Evolutionary conservation across 2,797 vertebrate species (phyloP), one percentile per base, ranked within the genome.

Genomic region (Cynopterus sphinx): DNA sequence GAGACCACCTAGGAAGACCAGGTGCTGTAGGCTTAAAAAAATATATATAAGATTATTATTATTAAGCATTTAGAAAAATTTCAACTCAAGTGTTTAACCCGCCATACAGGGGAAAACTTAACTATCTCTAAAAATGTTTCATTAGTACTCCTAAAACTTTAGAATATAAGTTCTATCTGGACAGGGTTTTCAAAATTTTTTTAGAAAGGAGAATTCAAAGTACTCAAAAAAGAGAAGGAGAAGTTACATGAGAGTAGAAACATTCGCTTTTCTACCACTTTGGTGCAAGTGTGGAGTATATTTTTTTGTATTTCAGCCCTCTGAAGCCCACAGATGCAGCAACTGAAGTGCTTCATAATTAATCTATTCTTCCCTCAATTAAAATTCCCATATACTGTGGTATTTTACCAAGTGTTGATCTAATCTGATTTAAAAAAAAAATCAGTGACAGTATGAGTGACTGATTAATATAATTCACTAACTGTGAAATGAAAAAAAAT

Each of bases 381-480:
- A 89, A 65, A 97, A 86, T 87, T 51, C 79, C 43, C 75, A 10
- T 67, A 33, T 77, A 70, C 21, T 4, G 63, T 75, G 75, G 16
- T 43, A 87, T 92, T 81, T 81, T 36, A 63, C 55, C 61, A 95
- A 77, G 87, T 88, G 75, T 81, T 96, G 85, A 90, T 86, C 63
- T 85, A 59, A 87, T 96, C 71, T 96, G 77, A 93, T 88, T 73
- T 22, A 49, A 49, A 46, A 46, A 82, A 81, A 63, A 90, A 93
- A 82, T 87, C 53, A 73, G 59, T 94, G 65, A 95, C 55, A 55
- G 21, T 78, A 39, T 94, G 84, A 94, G 22, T 93, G 79, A 74
- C 70, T 95, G 41, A 91, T 94, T 87, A 85, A 68, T 90, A 63
- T 77, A 90, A 92, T 81, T 67, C 33, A 90, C 53, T 89, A 87